Conservation (phyloP, 2,888 invertebrate genomes). For the Ptilodon capucinus region DNA sequence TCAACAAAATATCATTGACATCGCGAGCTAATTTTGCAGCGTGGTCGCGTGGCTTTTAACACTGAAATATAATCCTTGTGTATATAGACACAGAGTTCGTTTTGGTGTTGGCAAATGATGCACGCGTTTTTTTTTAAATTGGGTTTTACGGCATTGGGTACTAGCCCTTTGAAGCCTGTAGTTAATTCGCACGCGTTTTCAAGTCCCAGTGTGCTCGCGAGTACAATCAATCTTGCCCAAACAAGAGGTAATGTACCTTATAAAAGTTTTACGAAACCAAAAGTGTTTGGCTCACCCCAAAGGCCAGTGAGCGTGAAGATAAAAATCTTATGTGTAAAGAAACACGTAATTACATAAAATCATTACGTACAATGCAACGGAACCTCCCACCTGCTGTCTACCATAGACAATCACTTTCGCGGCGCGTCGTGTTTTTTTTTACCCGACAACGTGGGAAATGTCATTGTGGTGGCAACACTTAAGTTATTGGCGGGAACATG, state of each 20-base stretch:
- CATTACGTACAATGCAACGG: background rate
- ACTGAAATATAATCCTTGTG: too few species aligned
- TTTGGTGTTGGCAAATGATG: too few species aligned
- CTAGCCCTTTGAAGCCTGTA: too few species aligned
- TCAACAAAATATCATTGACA: too few species aligned
- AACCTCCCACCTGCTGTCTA: background rate
- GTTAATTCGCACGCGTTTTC: too few species aligned
- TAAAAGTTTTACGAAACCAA: background rate
- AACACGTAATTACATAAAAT: conserved; percentile 1
- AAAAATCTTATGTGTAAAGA: background rate
- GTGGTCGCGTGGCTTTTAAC: too few species aligned
- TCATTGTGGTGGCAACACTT: conserved; percentile 27
- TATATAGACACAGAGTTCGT: too few species aligned
- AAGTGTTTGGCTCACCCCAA: background rate
- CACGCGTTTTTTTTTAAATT: too few species aligned
- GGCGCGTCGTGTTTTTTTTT: conserved; percentile 4
- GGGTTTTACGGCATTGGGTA: too few species aligned
- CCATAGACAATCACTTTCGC: conserved; percentile 28
- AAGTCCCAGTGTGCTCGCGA: too few species aligned
- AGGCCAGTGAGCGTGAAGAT: background rate
- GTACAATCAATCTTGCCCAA: too few species aligned
- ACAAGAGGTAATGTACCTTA: background rate
- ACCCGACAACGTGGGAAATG: conserved; percentile 27
- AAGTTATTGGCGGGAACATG: conserved; percentile 13
- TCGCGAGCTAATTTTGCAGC: too few species aligned